Conservation (phyloP, 2,888 invertebrate genomes). For the Parnassius apollo region DNA sequence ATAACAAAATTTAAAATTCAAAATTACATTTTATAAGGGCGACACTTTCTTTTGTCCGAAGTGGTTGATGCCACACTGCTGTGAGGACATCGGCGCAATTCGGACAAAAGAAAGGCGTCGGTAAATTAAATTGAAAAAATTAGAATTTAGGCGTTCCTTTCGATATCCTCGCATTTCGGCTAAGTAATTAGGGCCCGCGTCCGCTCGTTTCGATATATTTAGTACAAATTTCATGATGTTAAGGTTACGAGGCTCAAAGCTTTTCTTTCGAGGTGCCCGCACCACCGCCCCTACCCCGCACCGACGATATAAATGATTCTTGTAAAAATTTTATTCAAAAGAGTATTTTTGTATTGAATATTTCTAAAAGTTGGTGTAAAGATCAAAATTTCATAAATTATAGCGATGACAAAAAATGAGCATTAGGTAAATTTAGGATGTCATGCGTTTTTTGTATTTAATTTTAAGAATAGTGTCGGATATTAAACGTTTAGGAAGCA, state of each 20-base stretch:
- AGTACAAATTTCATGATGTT: slow-evolving; percentile 81
- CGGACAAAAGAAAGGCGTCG: slow-evolving; percentile 27
- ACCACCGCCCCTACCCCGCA: slow-evolving; percentile 54
- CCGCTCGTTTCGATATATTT: slow-evolving; percentile 78
- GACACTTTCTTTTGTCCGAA: slow-evolving; percentile 42
- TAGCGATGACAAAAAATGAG: slow-evolving; percentile 74
- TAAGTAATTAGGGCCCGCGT: slow-evolving; percentile 77
- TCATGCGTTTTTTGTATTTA: slow-evolving; percentile 82
- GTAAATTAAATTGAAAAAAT: slow-evolving; percentile 45
- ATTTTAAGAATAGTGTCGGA: slow-evolving; percentile 82
- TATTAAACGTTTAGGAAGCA: slow-evolving; percentile 85
- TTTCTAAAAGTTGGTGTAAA: slow-evolving; percentile 83
- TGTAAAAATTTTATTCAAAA: slow-evolving; percentile 82
- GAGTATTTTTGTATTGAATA: slow-evolving; percentile 83
- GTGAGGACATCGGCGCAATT: not conserved
- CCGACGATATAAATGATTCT: slow-evolving; percentile 70
- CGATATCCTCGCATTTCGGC: slow-evolving; percentile 81
- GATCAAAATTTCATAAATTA: slow-evolving; percentile 82
- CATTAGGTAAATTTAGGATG: slow-evolving; percentile 79
- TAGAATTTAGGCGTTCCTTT: slow-evolving; percentile 78
- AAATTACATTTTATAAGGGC: slow-evolving; percentile 69
- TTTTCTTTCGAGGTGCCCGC: slow-evolving; percentile 72
- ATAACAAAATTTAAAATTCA: slow-evolving; percentile 73
- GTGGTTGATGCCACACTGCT: not conserved
- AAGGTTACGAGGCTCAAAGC: slow-evolving; percentile 81